phyloP scores from a whole-genome alignment of 2,888 invertebrate genomes.

The Branchinecta sandiegonensis region DNA sequence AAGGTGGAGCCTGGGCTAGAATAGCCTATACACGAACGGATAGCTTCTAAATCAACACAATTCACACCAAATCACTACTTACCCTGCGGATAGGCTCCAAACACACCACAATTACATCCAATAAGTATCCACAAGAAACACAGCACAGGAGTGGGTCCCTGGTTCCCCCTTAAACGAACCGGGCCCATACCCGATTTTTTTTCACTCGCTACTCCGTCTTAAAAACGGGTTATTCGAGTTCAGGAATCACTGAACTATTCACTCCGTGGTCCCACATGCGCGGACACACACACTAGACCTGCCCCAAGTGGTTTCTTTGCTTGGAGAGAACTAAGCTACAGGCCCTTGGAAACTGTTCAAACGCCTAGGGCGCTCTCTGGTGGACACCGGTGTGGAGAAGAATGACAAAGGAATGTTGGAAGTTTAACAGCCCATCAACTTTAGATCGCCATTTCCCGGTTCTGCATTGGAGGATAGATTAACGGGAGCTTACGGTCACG shows the following conservation, averaged over 20 bases:
- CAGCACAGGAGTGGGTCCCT: constrained; percentile 16
- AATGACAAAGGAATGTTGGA: neutral
- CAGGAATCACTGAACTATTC: neutral
- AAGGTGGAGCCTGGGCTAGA: too few species aligned
- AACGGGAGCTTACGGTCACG: too few species aligned
- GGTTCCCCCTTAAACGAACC: constrained; percentile 12
- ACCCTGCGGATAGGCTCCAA: neutral
- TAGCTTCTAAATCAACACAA: too few species aligned
- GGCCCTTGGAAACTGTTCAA: constrained; percentile 8
- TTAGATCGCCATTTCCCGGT: too few species aligned
- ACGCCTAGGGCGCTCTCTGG: constrained; percentile 11
- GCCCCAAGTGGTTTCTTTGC: constrained; percentile 9
- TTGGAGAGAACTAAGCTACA: constrained; percentile 12
- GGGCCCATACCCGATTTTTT: constrained; percentile 12
- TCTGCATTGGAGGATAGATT: too few species aligned
- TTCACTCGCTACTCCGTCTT: constrained; percentile 7
- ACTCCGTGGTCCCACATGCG: constrained; percentile 15
- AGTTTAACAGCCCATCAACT: too few species aligned
- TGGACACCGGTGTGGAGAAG: neutral
- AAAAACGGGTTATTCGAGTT: neutral
- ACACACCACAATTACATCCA: neutral
- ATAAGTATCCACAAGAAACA: constrained; percentile 1
- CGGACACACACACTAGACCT: constrained; percentile 15
- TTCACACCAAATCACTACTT: neutral
- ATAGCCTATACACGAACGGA: too few species aligned